Conservation (phyloP, 2,797 vertebrate species). For the Sebastiscus tertius region DNA sequence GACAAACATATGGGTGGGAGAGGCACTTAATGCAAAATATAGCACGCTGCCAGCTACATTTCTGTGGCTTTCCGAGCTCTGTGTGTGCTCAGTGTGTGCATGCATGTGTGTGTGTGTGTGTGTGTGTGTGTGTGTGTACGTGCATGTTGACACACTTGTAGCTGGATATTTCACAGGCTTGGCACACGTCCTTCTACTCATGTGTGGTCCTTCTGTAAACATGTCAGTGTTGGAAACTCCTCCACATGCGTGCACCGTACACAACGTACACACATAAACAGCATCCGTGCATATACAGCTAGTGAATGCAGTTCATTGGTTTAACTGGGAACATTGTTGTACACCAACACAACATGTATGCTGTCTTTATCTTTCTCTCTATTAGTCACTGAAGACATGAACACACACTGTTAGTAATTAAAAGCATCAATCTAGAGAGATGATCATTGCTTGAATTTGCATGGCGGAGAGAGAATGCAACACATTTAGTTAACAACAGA, state of each 20-base stretch:
- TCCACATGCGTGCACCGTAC: constrained; percentile 26
- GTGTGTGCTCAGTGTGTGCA: not conserved
- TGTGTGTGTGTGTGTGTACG: constrained; percentile 1
- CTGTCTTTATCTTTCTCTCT: not conserved
- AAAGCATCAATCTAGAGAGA: not conserved
- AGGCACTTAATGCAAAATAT: constrained; percentile 74
- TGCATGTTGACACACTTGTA: constrained; percentile 65
- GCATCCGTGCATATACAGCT: not conserved
- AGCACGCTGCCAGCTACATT: constrained; percentile 71
- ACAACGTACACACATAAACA: constrained; percentile 2
- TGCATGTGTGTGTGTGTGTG: not conserved
- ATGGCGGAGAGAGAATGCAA: too few relatives aligned
- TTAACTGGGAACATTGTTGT: not conserved
- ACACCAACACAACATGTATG: not conserved
- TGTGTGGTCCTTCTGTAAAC: constrained; percentile 75
- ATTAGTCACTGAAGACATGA: not conserved
- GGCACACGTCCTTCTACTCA: constrained; percentile 54
- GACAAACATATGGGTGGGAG: constrained; percentile 78
- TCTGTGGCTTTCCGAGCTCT: constrained; percentile 69
- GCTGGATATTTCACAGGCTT: constrained; percentile 70
- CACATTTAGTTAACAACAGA: too few relatives aligned
- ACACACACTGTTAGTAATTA: not conserved
- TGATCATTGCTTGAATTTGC: too few relatives aligned
- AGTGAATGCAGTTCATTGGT: not conserved
- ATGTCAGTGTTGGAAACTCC: constrained; percentile 54